Evolutionary conservation across 2,113 vertebrate species (phyloP).

Genomic region (Notarius lentiginosus): DNA sequence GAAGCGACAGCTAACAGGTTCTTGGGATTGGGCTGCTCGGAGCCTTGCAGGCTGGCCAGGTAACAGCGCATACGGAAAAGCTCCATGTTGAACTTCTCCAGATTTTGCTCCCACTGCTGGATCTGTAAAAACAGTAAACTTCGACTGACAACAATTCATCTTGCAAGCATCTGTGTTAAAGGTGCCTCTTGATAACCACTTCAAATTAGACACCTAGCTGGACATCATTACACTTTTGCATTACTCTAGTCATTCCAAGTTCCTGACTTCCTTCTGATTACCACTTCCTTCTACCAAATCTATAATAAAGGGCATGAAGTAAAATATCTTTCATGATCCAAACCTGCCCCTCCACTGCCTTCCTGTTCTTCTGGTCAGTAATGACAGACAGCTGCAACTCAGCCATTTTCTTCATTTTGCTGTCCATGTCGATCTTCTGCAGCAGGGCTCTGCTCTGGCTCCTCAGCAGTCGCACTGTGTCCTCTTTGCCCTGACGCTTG

Average conservation of each 20-base stretch:
- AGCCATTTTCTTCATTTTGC: conserved; percentile 91
- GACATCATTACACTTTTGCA: background rate
- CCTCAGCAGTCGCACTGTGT: conserved; percentile 78
- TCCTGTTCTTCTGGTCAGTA: conserved; percentile 83
- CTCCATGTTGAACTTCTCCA: conserved; percentile 92
- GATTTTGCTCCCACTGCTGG: conserved; percentile 94
- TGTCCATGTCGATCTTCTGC: conserved; percentile 88
- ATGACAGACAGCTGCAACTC: conserved; percentile 84
- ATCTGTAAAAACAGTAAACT: conserved; percentile 71
- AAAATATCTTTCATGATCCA: background rate
- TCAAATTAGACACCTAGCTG: background rate
- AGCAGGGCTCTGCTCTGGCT: conserved; percentile 78
- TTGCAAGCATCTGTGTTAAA: background rate
- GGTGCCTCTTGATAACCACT: background rate
- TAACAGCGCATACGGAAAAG: conserved; percentile 90
- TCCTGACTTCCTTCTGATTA: background rate
- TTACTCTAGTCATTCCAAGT: background rate
- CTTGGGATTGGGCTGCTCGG: conserved; percentile 92
- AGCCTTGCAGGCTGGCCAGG: conserved; percentile 89
- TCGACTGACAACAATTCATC: background rate
- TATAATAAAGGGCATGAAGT: background rate
- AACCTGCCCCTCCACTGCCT: conserved; percentile 88
- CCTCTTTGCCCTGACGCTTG: conserved; percentile 82
- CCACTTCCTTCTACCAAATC: background rate
- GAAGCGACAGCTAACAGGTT: conserved; percentile 84